A percentile compares a stretch with the other conserved stretches of the same genome.
These are phyloP conservation scores for Sarcophaga peregrina DNA, from an alignment of 1,140 invertebrate genomes.

Conservation along the genomic window DNA sequence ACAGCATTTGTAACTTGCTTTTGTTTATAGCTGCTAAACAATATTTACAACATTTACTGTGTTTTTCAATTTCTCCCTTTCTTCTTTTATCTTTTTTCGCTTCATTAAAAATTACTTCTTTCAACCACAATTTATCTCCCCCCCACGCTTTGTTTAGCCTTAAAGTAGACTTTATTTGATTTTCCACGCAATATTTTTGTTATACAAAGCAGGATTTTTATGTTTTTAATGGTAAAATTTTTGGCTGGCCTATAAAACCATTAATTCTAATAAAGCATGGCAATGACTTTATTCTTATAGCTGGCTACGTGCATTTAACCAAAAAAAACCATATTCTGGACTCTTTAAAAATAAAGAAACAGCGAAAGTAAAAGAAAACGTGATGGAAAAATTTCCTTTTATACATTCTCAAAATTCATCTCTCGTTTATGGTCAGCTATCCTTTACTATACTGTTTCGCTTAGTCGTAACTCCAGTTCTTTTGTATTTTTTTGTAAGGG, in stretches of 20 bases:
- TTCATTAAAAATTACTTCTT: not conserved
- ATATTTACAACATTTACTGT: too few relatives aligned
- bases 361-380: too few relatives aligned
- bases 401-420: not conserved
- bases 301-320: too few relatives aligned
- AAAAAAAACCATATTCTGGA: not conserved
- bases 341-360: not conserved
- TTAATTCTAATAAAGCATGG: conserved; percentile 22
- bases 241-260: not conserved
- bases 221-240: conserved; percentile 21
- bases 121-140: not conserved
- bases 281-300: conserved; percentile 1
- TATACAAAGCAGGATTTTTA: not conserved
- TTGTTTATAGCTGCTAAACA: too few relatives aligned
- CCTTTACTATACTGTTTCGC: not conserved
- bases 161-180: too few relatives aligned
- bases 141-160: too few relatives aligned
- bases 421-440: not conserved
- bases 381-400: not conserved
- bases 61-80: not conserved
- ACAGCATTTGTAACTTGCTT: too few relatives aligned
- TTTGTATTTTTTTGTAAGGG: not conserved
- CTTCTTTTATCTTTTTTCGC: not conserved
- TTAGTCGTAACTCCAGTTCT: too few relatives aligned
- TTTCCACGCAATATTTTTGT: not conserved